Conservation (phyloP, 1,140 invertebrate species). For the Apocrypta bakeri region DNA sequence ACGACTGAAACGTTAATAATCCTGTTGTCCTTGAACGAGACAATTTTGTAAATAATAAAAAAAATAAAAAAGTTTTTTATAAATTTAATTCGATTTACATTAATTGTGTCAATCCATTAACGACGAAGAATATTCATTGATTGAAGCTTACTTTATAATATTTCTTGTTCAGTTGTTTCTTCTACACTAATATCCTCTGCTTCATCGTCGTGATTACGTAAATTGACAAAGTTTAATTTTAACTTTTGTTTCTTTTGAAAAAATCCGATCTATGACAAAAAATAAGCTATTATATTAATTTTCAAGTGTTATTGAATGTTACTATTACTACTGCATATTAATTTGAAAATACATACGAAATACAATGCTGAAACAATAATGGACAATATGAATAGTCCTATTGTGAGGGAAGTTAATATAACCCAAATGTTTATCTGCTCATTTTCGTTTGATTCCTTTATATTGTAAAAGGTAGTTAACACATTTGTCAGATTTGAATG, state of each 20-base stretch:
- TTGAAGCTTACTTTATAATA: neutral
- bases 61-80: conserved; percentile 44
- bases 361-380: conserved; percentile 60
- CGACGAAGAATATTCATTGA: neutral
- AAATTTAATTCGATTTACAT: conserved; percentile 17
- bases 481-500: conserved; percentile 40
- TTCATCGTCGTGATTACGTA: conserved; percentile 12
- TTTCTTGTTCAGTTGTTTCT: neutral
- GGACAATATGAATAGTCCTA: conserved; percentile 65
- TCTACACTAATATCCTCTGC: neutral
- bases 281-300: neutral
- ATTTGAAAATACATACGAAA: conserved; percentile 55
- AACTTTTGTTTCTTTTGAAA: conserved; percentile 61
- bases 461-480: conserved; percentile 62
- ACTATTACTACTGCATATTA: neutral
- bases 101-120: neutral
- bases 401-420: conserved; percentile 61
- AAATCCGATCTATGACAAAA: conserved; percentile 58
- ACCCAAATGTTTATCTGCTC: conserved; percentile 62
- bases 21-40: conserved; percentile 33
- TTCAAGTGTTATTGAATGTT: neutral
- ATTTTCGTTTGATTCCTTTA: conserved; percentile 39
- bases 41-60: conserved; percentile 49
- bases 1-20: conserved; percentile 46
- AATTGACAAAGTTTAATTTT: conserved; percentile 52